A percentile compares a stretch with the other conserved stretches of the same genome.
Evolutionary conservation across 2,888 invertebrate genomes (phyloP).

Genomic region (Pammene fasciana): DNA sequence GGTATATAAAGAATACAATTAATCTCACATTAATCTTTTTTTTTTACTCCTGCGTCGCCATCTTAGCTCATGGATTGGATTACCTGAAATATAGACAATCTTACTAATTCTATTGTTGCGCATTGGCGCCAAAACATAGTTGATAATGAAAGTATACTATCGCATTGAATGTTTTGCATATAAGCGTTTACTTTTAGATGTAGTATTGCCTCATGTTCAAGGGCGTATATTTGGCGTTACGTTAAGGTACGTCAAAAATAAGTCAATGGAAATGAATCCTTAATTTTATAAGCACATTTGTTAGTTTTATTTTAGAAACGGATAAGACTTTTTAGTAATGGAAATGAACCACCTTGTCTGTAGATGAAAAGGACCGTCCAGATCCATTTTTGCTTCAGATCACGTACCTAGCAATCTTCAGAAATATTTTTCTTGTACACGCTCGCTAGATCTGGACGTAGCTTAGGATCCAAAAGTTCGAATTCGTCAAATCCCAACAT

Average conservation of each 20-base stretch:
- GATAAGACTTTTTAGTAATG: background rate
- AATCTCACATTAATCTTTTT: too few relatives aligned
- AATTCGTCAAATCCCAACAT: too few relatives aligned
- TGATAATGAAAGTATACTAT: background rate
- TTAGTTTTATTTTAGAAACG: slow-evolving; percentile 13
- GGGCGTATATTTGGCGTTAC: slow-evolving; percentile 6
- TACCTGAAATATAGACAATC: background rate
- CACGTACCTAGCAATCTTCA: too few relatives aligned
- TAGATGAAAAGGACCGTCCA: background rate
- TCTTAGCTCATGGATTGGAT: background rate
- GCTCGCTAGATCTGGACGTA: too few relatives aligned
- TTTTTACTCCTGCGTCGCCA: too few relatives aligned
- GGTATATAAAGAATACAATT: too few relatives aligned
- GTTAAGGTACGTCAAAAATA: background rate
- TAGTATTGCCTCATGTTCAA: slow-evolving; percentile 8
- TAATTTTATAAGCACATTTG: slow-evolving; percentile 29
- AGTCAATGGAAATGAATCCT: slow-evolving; percentile 3
- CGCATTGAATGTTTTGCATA: slow-evolving; percentile 14
- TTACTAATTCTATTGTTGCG: background rate
- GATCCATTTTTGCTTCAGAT: too few relatives aligned
- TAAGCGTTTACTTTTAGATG: slow-evolving; percentile 31
- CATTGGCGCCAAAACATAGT: background rate
- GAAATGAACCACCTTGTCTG: background rate
- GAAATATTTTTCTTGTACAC: too few relatives aligned
- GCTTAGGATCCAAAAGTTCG: too few relatives aligned